A percentile compares a stretch with the other conserved stretches of the same genome.
Conservation (phyloP, 2,888 invertebrate genomes). For the Trissolcus japonicus region DNA sequence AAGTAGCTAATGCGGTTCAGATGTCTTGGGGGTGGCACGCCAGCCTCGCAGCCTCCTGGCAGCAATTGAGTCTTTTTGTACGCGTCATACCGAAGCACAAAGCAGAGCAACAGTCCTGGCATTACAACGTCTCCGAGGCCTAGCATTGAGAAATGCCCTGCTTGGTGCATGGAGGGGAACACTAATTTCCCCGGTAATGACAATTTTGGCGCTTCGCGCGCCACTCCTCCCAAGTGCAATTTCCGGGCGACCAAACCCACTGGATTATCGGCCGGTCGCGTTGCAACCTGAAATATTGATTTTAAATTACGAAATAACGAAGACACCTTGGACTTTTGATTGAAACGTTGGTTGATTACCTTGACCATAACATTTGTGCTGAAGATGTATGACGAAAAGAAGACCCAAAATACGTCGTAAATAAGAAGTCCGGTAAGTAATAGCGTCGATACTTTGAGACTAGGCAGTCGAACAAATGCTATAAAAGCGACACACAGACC, state of each 20-base stretch:
- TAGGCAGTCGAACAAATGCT: constrained; percentile 95
- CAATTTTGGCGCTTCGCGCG: constrained; percentile 94
- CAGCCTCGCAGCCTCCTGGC: constrained; percentile 79
- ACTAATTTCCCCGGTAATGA: constrained; percentile 97
- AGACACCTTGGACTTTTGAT: background rate
- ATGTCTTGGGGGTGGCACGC: constrained; percentile 79
- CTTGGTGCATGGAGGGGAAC: constrained; percentile 97
- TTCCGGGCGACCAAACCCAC: constrained; percentile 95
- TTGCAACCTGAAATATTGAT: constrained; percentile 80
- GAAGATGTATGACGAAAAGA: constrained; percentile 98
- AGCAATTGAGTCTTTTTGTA: constrained; percentile 93
- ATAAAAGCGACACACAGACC: constrained; percentile 98
- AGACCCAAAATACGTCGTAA: constrained; percentile 99
- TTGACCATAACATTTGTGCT: constrained; percentile 99
- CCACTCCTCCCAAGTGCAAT: constrained; percentile 92
- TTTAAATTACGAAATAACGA: constrained; percentile 7
- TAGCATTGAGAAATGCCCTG: constrained; percentile 98
- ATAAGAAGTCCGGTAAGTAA: constrained; percentile 94
- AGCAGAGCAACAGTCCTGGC: constrained; percentile 96
- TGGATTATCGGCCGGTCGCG: constrained; percentile 92
- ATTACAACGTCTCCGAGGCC: constrained; percentile 92
- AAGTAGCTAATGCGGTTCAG: constrained; percentile 89
- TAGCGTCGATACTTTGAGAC: constrained; percentile 95
- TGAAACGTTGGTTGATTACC: constrained; percentile 75
- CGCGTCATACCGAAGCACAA: constrained; percentile 97